Evolutionary conservation across 2,797 vertebrate species (phyloP).

Genomic region (Platalea minor): DNA sequence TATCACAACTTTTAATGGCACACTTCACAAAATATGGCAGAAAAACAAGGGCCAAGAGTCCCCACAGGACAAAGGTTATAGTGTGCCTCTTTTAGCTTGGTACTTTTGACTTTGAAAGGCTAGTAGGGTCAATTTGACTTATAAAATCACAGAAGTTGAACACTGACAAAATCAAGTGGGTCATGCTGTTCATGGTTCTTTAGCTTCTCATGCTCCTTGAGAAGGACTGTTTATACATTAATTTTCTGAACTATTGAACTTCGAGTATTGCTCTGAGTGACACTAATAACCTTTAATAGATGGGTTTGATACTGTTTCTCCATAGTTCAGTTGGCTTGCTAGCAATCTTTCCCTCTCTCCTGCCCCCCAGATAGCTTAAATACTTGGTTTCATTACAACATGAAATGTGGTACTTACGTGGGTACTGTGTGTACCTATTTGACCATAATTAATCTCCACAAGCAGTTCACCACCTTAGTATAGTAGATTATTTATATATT

Average conservation of each 20-base stretch:
- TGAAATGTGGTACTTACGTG: neutral
- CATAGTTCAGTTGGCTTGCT: neutral
- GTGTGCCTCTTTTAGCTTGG: neutral
- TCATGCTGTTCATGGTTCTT: neutral
- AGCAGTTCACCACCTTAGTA: neutral
- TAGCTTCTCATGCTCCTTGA: neutral
- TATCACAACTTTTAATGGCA: neutral
- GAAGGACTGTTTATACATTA: neutral
- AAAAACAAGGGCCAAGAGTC: neutral
- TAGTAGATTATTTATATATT: neutral
- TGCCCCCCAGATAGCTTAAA: neutral
- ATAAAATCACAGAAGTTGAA: neutral
- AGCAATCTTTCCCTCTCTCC: neutral
- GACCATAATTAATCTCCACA: neutral
- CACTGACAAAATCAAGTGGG: neutral
- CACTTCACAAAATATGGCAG: neutral
- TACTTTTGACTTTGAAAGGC: neutral
- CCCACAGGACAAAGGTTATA: neutral
- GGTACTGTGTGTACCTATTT: neutral
- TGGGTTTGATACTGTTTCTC: neutral
- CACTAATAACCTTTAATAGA: neutral
- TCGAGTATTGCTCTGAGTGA: neutral
- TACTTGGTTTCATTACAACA: neutral
- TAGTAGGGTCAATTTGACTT: neutral
- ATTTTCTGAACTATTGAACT: slow-evolving; percentile 20